Conservation (phyloP, 2,888 invertebrate genomes). For the Aquatica leii region DNA sequence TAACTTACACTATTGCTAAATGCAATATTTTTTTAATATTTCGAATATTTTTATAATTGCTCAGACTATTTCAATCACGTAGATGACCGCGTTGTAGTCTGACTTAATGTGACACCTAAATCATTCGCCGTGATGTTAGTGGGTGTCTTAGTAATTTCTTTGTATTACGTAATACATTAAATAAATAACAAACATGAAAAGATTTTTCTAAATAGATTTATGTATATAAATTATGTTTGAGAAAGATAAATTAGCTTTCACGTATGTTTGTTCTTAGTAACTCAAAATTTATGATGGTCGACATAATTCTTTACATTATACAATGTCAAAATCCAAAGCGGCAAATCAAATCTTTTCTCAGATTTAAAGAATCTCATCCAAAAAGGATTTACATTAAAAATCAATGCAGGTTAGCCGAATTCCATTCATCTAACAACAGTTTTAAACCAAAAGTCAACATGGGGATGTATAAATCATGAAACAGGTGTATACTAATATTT, state of each 20-base stretch:
- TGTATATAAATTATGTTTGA: constrained; percentile 10
- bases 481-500: constrained; percentile 55
- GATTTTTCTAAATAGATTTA: background rate
- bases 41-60: no score
- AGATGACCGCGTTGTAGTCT: no score
- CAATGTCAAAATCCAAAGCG: constrained; percentile 3
- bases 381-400: constrained; percentile 25
- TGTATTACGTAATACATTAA: no score
- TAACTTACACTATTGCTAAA: no score
- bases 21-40: no score
- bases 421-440: constrained; percentile 46
- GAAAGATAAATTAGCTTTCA: constrained; percentile 2
- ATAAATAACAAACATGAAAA: background rate
- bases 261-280: constrained; percentile 2
- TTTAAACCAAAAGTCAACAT: constrained; percentile 48
- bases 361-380: background rate
- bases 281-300: constrained; percentile 5
- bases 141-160: no score
- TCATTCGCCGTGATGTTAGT: background rate
- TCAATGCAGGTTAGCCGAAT: constrained; percentile 18
- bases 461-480: constrained; percentile 45
- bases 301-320: constrained; percentile 7
- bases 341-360: constrained; percentile 10
- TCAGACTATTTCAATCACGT: no score
- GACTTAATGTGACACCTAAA: no score